These are phyloP conservation scores for Isoperla grammatica DNA, from an alignment of 2,888 invertebrate genomes.

Conservation along the genomic window DNA sequence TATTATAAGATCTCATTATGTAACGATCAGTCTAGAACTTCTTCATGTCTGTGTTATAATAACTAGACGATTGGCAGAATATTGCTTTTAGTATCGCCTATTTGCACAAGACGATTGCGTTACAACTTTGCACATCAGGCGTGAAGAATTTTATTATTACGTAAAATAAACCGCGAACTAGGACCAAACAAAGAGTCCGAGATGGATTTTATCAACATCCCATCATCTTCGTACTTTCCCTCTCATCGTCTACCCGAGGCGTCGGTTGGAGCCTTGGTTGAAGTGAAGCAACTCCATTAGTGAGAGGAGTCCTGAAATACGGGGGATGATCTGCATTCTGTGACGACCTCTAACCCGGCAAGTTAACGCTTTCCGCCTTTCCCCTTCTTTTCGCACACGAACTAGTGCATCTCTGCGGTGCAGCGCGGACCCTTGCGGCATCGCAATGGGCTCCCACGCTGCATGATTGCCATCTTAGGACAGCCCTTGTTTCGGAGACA, in stretches of 20 bases:
- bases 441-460: background rate
- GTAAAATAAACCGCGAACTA: background rate
- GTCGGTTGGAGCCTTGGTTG: background rate
- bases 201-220: background rate
- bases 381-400: background rate
- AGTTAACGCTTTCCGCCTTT: background rate
- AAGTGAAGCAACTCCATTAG: background rate
- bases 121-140: background rate
- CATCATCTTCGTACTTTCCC: background rate
- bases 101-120: no score
- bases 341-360: background rate
- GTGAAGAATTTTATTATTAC: background rate
- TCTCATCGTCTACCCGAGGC: background rate
- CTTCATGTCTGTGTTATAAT: no score
- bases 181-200: background rate
- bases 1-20: no score
- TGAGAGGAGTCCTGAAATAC: background rate
- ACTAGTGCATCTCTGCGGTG: background rate
- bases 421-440: no score
- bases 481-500: background rate
- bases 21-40: no score
- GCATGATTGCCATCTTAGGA: background rate
- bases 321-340: slow-evolving; percentile 2
- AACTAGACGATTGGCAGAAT: no score
- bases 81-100: no score